A percentile compares a stretch with the other conserved stretches of the same genome.
Conservation (phyloP, 1,140 invertebrate genomes). For the Meloidogyne exigua region DNA sequence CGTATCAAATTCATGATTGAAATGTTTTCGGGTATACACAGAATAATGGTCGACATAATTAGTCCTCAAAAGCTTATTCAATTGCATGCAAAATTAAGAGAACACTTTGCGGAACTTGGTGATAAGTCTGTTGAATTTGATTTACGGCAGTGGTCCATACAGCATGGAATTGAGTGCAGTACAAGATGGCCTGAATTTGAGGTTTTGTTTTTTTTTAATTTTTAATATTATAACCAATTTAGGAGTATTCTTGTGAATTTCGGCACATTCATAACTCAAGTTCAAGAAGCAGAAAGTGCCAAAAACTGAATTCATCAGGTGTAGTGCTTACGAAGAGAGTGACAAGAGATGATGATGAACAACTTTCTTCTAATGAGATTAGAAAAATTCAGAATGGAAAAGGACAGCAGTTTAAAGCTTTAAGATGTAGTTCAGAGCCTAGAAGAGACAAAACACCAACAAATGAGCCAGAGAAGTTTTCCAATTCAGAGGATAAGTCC, state of each 20-base stretch:
- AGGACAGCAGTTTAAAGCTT: background rate
- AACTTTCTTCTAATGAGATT: background rate
- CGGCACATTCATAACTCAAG: constrained; percentile 35
- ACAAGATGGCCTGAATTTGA: constrained; percentile 54
- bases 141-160: constrained; percentile 51
- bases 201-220: background rate
- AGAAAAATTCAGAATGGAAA: background rate
- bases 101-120: constrained; percentile 30
- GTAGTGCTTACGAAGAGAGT: constrained; percentile 53
- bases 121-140: constrained; percentile 45
- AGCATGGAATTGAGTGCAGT: constrained; percentile 49
- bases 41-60: constrained; percentile 48
- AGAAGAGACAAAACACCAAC: background rate
- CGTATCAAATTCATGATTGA: constrained; percentile 57
- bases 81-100: constrained; percentile 46
- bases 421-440: background rate
- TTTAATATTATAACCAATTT: too few relatives aligned
- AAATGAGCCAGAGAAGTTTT: background rate
- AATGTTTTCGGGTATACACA: constrained; percentile 54
- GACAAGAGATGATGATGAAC: constrained; percentile 38
- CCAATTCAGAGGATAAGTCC: background rate
- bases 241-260: constrained; percentile 58
- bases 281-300: constrained; percentile 1
- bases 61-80: constrained; percentile 47
- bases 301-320: constrained; percentile 21